These are phyloP conservation scores for Osmoderma eremita DNA, from an alignment of 2,888 invertebrate species.

Conservation along the genomic window DNA sequence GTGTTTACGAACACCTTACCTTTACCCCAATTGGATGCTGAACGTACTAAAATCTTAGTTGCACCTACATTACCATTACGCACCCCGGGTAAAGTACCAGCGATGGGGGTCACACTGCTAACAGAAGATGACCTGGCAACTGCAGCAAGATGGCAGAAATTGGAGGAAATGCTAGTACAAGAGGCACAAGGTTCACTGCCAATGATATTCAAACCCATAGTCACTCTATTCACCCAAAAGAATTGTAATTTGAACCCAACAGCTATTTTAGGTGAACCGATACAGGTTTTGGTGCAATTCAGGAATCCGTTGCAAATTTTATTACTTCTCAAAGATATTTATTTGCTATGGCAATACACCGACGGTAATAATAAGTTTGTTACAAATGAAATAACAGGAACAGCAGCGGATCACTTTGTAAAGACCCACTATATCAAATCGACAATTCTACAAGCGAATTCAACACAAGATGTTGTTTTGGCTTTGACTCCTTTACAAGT, in stretches of 20 bases:
- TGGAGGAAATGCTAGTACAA: constrained; percentile 81
- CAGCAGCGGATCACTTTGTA: constrained; percentile 62
- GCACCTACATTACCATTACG: constrained; percentile 70
- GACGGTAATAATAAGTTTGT: constrained; percentile 60
- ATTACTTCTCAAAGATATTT: constrained; percentile 75
- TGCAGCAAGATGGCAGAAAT: constrained; percentile 71
- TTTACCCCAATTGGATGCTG: constrained; percentile 77
- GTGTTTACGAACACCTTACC: constrained; percentile 69
- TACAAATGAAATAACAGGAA: constrained; percentile 62
- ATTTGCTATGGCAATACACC: constrained; percentile 77
- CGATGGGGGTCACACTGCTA: constrained; percentile 64
- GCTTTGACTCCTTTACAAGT: constrained; percentile 77
- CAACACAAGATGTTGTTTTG: constrained; percentile 73
- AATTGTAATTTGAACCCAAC: constrained; percentile 74
- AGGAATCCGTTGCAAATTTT: constrained; percentile 80
- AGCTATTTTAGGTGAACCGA: constrained; percentile 83
- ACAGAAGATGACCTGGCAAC: constrained; percentile 54
- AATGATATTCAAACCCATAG: constrained; percentile 81
- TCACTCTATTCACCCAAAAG: constrained; percentile 76
- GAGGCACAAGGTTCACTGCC: constrained; percentile 75
- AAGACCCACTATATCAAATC: constrained; percentile 70
- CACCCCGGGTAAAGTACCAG: constrained; percentile 68
- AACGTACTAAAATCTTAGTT: constrained; percentile 76
- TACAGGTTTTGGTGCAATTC: constrained; percentile 80
- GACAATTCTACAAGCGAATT: constrained; percentile 69